Conservation (phyloP, 2,797 vertebrate genomes). For the Numenius phaeopus region DNA sequence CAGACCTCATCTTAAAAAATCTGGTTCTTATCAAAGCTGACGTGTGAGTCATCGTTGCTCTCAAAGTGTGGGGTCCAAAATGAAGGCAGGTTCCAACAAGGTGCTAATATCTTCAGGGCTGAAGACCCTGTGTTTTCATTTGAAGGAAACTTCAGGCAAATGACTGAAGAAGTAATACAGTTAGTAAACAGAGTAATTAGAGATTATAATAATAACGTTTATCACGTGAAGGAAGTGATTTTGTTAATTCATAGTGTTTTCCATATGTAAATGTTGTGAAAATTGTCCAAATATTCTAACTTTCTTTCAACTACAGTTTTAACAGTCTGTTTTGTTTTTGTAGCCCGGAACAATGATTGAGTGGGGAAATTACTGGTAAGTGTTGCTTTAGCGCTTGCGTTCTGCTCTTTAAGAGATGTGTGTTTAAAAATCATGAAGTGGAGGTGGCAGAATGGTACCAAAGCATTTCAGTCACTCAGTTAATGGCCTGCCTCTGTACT, state of each 20-base stretch:
- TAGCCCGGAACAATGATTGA: conserved; percentile 99
- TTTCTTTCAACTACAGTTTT: background rate
- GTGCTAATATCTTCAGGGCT: background rate
- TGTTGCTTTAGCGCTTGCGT: background rate
- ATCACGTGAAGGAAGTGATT: background rate
- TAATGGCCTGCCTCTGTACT: background rate
- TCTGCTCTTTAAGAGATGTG: background rate
- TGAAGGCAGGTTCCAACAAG: background rate
- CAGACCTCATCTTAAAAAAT: background rate
- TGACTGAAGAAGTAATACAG: background rate
- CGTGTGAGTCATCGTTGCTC: background rate
- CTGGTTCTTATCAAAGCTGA: background rate
- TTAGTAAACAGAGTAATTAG: background rate
- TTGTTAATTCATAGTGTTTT: background rate
- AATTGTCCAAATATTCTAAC: background rate
- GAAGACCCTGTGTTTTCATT: background rate
- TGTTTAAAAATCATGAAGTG: background rate
- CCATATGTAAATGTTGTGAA: background rate
- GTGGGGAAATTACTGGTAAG: conserved; percentile 99
- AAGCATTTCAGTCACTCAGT: background rate
- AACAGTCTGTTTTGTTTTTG: conserved; percentile 53
- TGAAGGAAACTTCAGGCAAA: background rate
- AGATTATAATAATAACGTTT: background rate
- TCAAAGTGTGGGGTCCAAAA: background rate
- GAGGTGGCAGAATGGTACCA: background rate